phyloP scores from a whole-genome alignment of 2,113 vertebrate species.

The Sinocyclocheilus anshuiensis region DNA sequence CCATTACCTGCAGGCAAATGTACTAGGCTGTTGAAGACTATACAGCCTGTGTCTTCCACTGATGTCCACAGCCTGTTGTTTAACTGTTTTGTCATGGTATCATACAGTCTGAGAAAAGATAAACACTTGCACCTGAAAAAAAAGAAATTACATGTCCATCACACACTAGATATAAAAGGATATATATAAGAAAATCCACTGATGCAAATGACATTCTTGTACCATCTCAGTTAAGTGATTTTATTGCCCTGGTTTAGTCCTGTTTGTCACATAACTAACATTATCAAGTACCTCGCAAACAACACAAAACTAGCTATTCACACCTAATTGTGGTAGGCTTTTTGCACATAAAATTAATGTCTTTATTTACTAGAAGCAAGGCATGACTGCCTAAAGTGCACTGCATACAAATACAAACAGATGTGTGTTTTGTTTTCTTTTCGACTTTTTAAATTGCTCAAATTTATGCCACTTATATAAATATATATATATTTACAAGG shows the following conservation, averaged over 20 bases:
- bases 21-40: neutral
- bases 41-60: too few species aligned
- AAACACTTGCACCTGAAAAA: neutral
- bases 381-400: slow-evolving; percentile 80
- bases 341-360: neutral
- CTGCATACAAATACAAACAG: neutral
- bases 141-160: neutral
- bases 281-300: too few species aligned
- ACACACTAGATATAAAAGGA: neutral
- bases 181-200: too few species aligned
- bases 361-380: slow-evolving; percentile 74
- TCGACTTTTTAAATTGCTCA: too few species aligned
- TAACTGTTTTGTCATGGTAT: neutral
- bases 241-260: neutral
- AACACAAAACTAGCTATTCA: neutral
- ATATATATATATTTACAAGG: neutral
- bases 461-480: neutral
- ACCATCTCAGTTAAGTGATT: neutral
- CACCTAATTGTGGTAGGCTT: neutral
- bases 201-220: neutral
- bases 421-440: too few species aligned
- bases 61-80: neutral
- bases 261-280: neutral
- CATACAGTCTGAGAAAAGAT: neutral
- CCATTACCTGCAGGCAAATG: neutral